These are phyloP conservation scores for Atethmia centrago DNA, from an alignment of 2,888 invertebrate genomes.

Conservation along the genomic window DNA sequence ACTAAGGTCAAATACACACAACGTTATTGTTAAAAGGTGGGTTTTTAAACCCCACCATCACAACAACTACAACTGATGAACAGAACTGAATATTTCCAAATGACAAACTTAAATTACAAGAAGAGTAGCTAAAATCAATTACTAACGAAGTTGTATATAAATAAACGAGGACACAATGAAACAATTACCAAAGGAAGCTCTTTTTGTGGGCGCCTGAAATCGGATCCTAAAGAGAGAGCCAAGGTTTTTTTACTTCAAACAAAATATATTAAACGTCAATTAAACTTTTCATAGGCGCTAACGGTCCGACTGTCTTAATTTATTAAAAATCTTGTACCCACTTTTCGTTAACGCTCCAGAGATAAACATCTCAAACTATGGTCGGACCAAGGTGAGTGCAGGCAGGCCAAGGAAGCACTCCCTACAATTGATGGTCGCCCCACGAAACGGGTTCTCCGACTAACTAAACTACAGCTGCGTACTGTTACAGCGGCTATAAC, in stretches of 20 bases:
- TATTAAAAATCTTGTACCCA: slow-evolving; percentile 53
- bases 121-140: slow-evolving; percentile 57
- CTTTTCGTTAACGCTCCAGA: too few species aligned
- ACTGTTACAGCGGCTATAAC: too few species aligned
- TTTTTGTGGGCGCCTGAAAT: slow-evolving; percentile 66
- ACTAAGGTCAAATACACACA: neutral
- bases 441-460: too few species aligned
- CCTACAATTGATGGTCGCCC: too few species aligned
- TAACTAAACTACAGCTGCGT: too few species aligned
- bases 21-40: neutral
- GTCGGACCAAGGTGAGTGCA: too few species aligned
- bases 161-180: slow-evolving; percentile 75
- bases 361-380: too few species aligned
- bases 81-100: neutral
- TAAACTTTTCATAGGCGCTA: slow-evolving; percentile 79
- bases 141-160: slow-evolving; percentile 64
- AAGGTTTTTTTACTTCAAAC: slow-evolving; percentile 71
- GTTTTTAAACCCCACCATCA: neutral
- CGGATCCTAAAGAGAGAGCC: slow-evolving; percentile 64
- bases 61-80: too few species aligned
- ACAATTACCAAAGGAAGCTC: slow-evolving; percentile 67
- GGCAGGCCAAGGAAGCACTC: too few species aligned
- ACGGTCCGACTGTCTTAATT: slow-evolving; percentile 67
- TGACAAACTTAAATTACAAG: slow-evolving; percentile 19
- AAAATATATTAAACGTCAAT: slow-evolving; percentile 83